Conservation (phyloP, 2,113 vertebrate genomes). For the Tichodroma muraria region DNA sequence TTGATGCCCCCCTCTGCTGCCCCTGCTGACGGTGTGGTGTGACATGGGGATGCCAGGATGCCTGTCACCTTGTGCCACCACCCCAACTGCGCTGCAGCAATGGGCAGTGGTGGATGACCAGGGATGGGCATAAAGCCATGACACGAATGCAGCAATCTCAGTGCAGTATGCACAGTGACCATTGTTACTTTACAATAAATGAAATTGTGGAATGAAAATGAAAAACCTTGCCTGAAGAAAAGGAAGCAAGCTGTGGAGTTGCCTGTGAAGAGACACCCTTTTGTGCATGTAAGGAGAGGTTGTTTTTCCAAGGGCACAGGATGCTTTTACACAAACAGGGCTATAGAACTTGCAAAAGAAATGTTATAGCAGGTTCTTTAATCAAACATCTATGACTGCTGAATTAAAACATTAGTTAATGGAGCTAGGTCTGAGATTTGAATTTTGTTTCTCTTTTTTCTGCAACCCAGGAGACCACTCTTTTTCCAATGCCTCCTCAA, state of each 20-base stretch:
- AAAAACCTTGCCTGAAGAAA: slow-evolving; percentile 20
- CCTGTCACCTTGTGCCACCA: background rate
- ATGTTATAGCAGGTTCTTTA: background rate
- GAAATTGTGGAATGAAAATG: background rate
- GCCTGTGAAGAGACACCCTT: background rate
- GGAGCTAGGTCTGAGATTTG: background rate
- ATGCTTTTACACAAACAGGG: background rate
- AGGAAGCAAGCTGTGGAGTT: background rate
- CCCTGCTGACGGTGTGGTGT: background rate
- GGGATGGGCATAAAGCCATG: background rate
- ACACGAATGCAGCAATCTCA: background rate
- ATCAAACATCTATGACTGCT: background rate
- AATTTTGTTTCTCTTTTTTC: slow-evolving; percentile 12
- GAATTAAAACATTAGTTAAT: slow-evolving; percentile 34
- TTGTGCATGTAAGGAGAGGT: background rate
- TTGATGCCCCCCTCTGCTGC: background rate
- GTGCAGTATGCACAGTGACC: background rate
- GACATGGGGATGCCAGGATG: background rate
- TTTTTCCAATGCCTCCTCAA: background rate
- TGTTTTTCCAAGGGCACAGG: background rate
- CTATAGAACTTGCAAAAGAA: background rate
- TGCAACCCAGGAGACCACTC: background rate
- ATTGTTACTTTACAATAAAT: background rate
- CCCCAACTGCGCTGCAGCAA: background rate
- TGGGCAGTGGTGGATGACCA: too few species aligned